Base-by-base conservation (phyloP, 2,888 invertebrate species). In the Priocnemis perturbator region DNA sequence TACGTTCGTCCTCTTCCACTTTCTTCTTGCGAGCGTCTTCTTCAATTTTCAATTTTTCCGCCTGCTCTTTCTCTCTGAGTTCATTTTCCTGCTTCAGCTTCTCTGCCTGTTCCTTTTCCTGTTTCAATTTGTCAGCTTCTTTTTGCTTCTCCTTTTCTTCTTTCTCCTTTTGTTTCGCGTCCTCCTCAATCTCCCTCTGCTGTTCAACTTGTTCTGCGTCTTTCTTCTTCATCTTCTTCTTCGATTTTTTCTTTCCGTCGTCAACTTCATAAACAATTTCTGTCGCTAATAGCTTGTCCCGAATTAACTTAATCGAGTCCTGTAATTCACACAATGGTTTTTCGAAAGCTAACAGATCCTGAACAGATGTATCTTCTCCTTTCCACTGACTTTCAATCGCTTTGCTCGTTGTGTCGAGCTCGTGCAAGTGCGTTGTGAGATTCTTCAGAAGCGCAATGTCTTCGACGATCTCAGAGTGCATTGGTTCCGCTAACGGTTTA, bases 31-130 rank as follows among this genome's bases (percentile, higher is more conserved):
- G 50, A 45, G 76, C 69, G 55, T 59, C 44, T 14, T 59, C 53
- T 47, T 64, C 62, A 0, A 69, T 60, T 17, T 68, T 26, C 45
- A 30, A 58, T 50, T 66, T 73, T 63, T 64, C 57, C 0, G 11
- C 56, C 3, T 56, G 20, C 17, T 44, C 47, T n/a, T 19, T 64
- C 26, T 21, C 60, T 44, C 59, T 47, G 9, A 68, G 47, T 19
- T 44, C 47, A 15, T 17, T 64, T 20, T 20, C 60, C 45, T 62
- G 37, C n/a, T 56, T 44, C 11, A 69, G 19, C 87, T 60, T 21
- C 14, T 15, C 44, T 74, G 74, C 65, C 81, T 79, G 66, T 84
- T 85, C 53, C 81, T 15, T 59, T 45, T 65, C 14, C 15, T 64
- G 1, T 7, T 23, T 48, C 58, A 19, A 5, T 14, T 9, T 3